These are phyloP conservation scores for Bergia sp. DNA, from an alignment of 92 coral and sea anemone species.

Conservation along the genomic window DNA sequence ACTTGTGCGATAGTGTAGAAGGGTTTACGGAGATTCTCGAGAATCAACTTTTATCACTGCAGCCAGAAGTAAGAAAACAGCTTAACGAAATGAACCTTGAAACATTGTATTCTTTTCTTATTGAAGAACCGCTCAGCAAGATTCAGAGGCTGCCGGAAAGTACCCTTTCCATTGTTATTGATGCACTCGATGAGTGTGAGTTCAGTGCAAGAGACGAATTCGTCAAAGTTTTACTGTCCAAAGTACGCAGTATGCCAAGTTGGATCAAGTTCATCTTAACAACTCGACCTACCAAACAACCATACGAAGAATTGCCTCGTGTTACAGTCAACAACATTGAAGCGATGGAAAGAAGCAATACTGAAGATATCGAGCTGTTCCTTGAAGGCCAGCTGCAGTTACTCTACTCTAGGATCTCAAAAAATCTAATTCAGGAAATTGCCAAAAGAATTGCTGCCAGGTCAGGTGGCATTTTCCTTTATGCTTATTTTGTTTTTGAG, in stretches of 20 bases:
- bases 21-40: slow-evolving; percentile 52
- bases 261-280: slow-evolving; percentile 63
- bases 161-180: slow-evolving; percentile 48
- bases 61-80: background rate
- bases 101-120: slow-evolving; percentile 50
- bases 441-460: slow-evolving; percentile 36
- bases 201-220: slow-evolving; percentile 48
- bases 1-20: slow-evolving; percentile 48
- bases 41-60: background rate
- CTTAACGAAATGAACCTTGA: slow-evolving; percentile 45
- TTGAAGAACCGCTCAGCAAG: slow-evolving; percentile 60
- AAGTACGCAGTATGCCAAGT: slow-evolving; percentile 55
- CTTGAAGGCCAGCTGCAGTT: background rate
- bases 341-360: slow-evolving; percentile 39
- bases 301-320: slow-evolving; percentile 2
- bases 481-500: slow-evolving; percentile 57
- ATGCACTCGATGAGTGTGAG: slow-evolving; percentile 67
- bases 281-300: slow-evolving; percentile 46
- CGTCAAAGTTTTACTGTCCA: slow-evolving; percentile 38
- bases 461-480: slow-evolving; percentile 67
- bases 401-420: slow-evolving; percentile 13
- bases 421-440: slow-evolving; percentile 4
- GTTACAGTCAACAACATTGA: slow-evolving; percentile 45
- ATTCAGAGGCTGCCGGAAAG: slow-evolving; percentile 48
- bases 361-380: slow-evolving; percentile 51